Evolutionary conservation across 2,797 vertebrate species (phyloP), one percentile per base, ranked within the genome.

Genomic region (Ambastaia sidthimunki): DNA sequence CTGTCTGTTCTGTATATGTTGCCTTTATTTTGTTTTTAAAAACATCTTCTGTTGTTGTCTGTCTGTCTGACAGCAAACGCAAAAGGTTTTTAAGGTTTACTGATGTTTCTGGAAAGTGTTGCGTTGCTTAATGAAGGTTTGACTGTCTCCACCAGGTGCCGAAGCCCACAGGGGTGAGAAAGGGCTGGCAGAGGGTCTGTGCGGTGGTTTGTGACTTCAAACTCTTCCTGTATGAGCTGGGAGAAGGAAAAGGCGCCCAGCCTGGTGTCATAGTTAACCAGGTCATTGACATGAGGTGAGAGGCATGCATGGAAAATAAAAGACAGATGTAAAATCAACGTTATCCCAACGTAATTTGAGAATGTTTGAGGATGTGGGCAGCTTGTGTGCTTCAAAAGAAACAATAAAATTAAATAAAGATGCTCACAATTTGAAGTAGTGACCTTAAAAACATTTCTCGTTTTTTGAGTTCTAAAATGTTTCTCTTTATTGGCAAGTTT

Each of bases 121-220:
- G 23, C 25, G 31, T 62, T 9, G 11, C 1, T 13, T 60, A 31
- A 23, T 60, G 15, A 15, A 70, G n/a, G 41, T 80, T 41, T 57
- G 9, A 41, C 34, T 15, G 15, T 31, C 25, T 87, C 13, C 76
- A 57, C 6, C 19, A 99, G 98, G 95, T 98, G 65, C 98, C 98
- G 18, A 99, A 99, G 90, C 98, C 98, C 3, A 96, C 97, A 1
- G 98, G 98, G 71, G 98, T 99, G 80, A 99, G 98, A 92, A 99
- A 97, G 86, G 98, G 98, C 1, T 99, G 98, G 98, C 98, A 99
- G 84, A 94, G 96, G 86, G 95, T 97, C 0, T 85, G 97, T 90
- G 97, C 97, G 12, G 95, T 99, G 68, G 96, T 99, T 34, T 99
- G 97, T 77, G 98, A 99, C 91, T 99, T 98, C 91, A 99, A 98